These are phyloP conservation scores for Euzophera pinguis DNA, from an alignment of 2,888 invertebrate species.

Conservation along the genomic window DNA sequence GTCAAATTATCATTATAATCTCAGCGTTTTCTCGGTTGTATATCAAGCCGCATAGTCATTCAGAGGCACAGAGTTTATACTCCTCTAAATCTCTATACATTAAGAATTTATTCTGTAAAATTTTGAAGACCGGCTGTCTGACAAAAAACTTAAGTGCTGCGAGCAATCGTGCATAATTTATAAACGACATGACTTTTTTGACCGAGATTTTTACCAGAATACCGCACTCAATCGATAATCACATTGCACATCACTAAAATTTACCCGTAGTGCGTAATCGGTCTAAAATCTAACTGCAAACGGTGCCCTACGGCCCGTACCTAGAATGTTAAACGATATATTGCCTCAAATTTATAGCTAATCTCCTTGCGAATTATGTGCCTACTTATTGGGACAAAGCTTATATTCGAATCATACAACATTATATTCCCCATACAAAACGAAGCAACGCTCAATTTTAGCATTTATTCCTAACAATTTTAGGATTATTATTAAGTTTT, in stretches of 20 bases:
- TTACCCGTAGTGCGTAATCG: slow-evolving; percentile 33
- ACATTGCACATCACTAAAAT: slow-evolving; percentile 6
- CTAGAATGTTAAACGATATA: slow-evolving; percentile 34
- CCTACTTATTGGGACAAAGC: slow-evolving; percentile 31
- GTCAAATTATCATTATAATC: too few relatives aligned
- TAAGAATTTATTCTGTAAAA: too few relatives aligned
- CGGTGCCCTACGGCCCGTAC: slow-evolving; percentile 32
- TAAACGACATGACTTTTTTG: too few relatives aligned
- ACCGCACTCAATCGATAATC: neutral
- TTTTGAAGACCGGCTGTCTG: too few relatives aligned
- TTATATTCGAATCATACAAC: slow-evolving; percentile 19
- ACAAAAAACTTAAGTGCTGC: too few relatives aligned
- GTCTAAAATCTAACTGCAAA: slow-evolving; percentile 28
- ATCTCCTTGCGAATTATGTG: slow-evolving; percentile 33
- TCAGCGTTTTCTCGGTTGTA: too few relatives aligned
- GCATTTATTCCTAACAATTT: neutral
- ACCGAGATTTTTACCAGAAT: too few relatives aligned
- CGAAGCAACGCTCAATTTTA: neutral
- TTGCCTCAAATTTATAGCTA: slow-evolving; percentile 41
- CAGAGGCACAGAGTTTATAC: too few relatives aligned
- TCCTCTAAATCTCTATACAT: too few relatives aligned
- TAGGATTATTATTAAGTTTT: neutral
- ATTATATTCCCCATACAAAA: neutral
- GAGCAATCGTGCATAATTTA: too few relatives aligned
- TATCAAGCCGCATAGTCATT: too few relatives aligned